Evolutionary conservation across 2,113 vertebrate species (phyloP).

Genomic region (Eulemur macaco): DNA sequence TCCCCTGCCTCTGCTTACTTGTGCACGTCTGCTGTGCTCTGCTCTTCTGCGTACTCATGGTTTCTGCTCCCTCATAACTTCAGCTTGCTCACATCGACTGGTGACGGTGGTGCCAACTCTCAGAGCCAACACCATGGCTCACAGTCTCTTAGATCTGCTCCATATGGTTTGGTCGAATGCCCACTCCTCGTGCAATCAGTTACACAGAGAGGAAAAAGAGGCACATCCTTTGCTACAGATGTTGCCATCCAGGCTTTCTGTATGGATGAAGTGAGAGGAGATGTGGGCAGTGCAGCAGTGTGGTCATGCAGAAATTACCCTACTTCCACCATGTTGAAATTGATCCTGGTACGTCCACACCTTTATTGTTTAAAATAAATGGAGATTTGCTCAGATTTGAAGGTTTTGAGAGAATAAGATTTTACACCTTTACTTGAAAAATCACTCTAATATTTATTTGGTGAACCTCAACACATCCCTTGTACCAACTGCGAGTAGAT

Average conservation of each 20-base stretch:
- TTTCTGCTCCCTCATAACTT: not conserved
- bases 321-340: not conserved
- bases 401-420: not conserved
- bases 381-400: not conserved
- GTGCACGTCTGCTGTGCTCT: too few relatives aligned
- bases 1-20: not conserved
- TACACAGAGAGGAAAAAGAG: not conserved
- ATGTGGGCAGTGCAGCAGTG: rapidly evolving
- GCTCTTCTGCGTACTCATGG: not conserved
- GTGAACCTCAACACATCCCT: not conserved
- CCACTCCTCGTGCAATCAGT: too few relatives aligned
- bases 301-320: not conserved
- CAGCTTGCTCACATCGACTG: rapidly evolving
- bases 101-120: too few relatives aligned
- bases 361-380: not conserved
- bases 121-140: not conserved
- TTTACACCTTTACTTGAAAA: not conserved
- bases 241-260: not conserved
- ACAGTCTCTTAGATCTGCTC: not conserved
- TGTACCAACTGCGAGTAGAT: not conserved
- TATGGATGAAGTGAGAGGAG: not conserved
- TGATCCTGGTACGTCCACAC: not conserved
- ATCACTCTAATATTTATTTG: not conserved
- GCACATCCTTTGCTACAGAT: too few relatives aligned
- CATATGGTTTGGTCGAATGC: not conserved